Base-by-base conservation (phyloP, 2,113 vertebrate genomes). In the Lepisosteus oculatus region DNA sequence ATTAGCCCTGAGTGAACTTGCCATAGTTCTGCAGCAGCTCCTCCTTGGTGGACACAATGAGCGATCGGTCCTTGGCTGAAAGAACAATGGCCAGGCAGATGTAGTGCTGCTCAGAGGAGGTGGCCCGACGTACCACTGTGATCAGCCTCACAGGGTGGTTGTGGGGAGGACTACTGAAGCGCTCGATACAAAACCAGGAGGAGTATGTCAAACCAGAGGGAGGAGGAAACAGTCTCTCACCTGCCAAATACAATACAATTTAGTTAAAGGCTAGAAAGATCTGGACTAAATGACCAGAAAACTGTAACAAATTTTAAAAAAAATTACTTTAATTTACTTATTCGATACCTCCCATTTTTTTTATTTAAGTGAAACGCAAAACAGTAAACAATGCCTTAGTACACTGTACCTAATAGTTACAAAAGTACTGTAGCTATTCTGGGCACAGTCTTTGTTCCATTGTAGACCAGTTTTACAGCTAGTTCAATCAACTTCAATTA, bases 161-260 rank as follows among this genome's bases (percentile, higher is more conserved):
- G 73, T 93, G 92, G 1, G 95, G 92, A 29, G 93, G 73, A 0
- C 84, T 66, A 71, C 95, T 97, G 78, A 98, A 98, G 29, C 88
- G 96, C 83, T 99, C 97, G 66, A 99, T 94, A 0, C 96, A 99
- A 89, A 99, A 98, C 97, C 97, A 99, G 64, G 92, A 94, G 14
- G 97, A 96, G 84, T 95, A 99, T 79, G 93, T 98, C 71, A 99
- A 89, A 67, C 97, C 97, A 6, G 97, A 99, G 0, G 96, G 96
- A 0, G 97, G 96, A 29, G 97, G 97, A 64, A 99, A 99, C 83
- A 98, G 85, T 14, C 95, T 91, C 86, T 99, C 97, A 51, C 97
- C 97, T 99, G 76, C 1, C 54, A 61, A 43, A 2, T 17, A 41
- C n/a, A 74, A 29, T 29, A 29, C 29, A 29, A 1, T 29, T 29